Evolutionary conservation across 2,888 invertebrate species (phyloP).

Genomic region (Polietes domitor): DNA sequence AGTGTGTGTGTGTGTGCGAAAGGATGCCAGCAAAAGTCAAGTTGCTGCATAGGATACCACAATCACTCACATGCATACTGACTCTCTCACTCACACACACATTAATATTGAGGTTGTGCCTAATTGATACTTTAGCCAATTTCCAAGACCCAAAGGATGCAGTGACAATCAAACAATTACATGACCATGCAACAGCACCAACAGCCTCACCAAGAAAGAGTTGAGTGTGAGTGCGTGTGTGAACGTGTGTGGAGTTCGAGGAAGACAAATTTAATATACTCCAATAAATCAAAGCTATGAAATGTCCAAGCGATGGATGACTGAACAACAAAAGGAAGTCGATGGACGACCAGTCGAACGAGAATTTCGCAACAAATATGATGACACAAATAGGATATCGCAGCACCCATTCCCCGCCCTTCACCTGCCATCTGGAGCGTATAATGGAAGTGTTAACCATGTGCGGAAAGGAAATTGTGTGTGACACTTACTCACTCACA

Average conservation of each 20-base stretch:
- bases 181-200: conserved; percentile 25
- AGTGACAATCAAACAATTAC: conserved; percentile 37
- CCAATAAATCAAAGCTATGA: conserved; percentile 68
- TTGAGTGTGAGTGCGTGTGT: conserved; percentile 5
- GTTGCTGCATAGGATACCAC: conserved; percentile 45
- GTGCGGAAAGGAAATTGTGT: not conserved
- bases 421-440: not conserved
- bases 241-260: not conserved
- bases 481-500: no score
- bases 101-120: conserved; percentile 59
- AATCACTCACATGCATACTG: conserved; percentile 39
- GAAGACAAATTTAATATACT: conserved; percentile 65
- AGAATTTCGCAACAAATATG: conserved; percentile 22
- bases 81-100: conserved; percentile 19
- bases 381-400: conserved; percentile 23
- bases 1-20: conserved; percentile 9
- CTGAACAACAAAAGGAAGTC: conserved; percentile 48
- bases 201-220: not conserved
- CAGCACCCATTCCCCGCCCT: not conserved
- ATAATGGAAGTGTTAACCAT: conserved; percentile 20
- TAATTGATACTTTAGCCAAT: conserved; percentile 70
- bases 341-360: conserved; percentile 10
- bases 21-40: not conserved
- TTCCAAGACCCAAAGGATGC: conserved; percentile 48
- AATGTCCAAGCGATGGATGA: conserved; percentile 40